phyloP scores from a whole-genome alignment of 2,888 invertebrate species.

The Oscheius sp. region DNA sequence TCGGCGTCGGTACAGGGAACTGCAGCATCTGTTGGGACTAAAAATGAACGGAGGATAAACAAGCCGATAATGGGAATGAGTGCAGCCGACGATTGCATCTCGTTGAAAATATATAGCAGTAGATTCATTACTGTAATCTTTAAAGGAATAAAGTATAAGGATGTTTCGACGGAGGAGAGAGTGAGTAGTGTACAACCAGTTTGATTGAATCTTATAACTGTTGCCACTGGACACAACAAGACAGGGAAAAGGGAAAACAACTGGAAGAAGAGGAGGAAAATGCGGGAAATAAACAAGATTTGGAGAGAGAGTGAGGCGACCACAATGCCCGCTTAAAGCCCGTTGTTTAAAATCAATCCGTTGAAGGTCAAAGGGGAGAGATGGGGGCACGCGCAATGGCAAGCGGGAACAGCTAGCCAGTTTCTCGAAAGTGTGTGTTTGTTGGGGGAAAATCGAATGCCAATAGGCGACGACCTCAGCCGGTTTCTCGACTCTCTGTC shows the following conservation, averaged over 20 bases:
- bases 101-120: slow-evolving; percentile 33
- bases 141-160: neutral
- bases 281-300: neutral
- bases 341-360: slow-evolving; percentile 9
- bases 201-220: slow-evolving; percentile 24
- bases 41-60: slow-evolving; percentile 29
- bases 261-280: neutral
- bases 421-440: slow-evolving; percentile 17
- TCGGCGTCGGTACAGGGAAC: slow-evolving; percentile 20
- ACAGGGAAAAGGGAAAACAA: neutral
- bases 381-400: neutral
- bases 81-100: slow-evolving; percentile 30
- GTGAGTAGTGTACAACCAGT: slow-evolving; percentile 13
- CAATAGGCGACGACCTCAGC: slow-evolving; percentile 2
- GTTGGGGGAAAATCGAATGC: neutral
- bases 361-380: slow-evolving; percentile 17
- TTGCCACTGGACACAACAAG: neutral
- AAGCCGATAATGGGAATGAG: slow-evolving; percentile 35
- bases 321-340: neutral
- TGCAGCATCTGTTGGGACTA: slow-evolving; percentile 9
- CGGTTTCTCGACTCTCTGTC: neutral
- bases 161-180: neutral
- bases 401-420: slow-evolving; percentile 19
- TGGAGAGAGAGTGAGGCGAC: neutral
- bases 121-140: slow-evolving; percentile 35